Evolutionary conservation across 2,113 vertebrate species (phyloP), one percentile per base, ranked within the genome.

Genomic region (Nansenia antarctica): DNA sequence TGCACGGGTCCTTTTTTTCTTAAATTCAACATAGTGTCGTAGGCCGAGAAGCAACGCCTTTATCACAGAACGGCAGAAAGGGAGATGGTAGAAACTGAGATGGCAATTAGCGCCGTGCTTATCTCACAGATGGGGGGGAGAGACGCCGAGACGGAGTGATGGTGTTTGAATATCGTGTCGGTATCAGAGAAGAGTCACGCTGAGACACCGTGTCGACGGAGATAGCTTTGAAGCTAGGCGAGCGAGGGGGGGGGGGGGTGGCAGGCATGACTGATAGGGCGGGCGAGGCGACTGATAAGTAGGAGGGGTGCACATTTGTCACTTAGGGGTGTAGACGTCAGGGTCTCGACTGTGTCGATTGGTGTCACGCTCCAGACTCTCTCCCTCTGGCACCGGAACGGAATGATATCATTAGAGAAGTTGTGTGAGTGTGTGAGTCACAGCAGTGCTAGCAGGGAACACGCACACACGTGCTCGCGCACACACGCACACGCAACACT

Each of bases 371-470:
- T 74, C 52, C 30, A n/a, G 8, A 15, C 57, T 30, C 12, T 7
- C 52, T 69, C 39, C 78, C 49, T 37, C 30, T 18, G 57, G 74
- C 65, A 47, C 49, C 2, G 24, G 29, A 32, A 30, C 7, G 2
- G 37, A 67, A 69, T 31, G 26, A 65, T 24, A 68, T 81, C 68
- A 68, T 64, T 42, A 9, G 55, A 77, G 70, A 69, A 60, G 67
- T 62, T 30, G 61, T n/a, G n/a, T n/a, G n/a, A n/a, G n/a, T n/a
- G n/a, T n/a, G n/a, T 83, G 82, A 85, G 58, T 85, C 79, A 73
- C 15, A n/a, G n/a, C n/a, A n/a, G n/a, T n/a, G n/a, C n/a, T n/a
- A n/a, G n/a, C n/a, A n/a, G n/a, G n/a, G n/a, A n/a, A 58, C 20
- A 27, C 5, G 7, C 58, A 35, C 27, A 9, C 1, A 61, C 29